Evolutionary conservation across 2,113 vertebrate species (phyloP).

Genomic region (Nibea albiflora): DNA sequence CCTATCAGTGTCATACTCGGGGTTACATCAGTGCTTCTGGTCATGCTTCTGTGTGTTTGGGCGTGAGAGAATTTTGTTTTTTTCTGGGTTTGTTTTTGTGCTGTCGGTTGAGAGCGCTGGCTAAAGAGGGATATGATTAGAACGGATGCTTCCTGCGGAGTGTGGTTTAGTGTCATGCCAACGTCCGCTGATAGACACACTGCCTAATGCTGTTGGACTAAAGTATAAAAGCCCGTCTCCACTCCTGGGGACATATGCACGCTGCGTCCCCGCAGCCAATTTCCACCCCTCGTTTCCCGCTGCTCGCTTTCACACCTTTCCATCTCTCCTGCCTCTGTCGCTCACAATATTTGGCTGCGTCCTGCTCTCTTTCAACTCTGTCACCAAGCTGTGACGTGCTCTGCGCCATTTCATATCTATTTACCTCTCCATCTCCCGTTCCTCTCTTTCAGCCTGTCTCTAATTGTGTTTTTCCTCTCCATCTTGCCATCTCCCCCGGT

Average conservation of each 20-base stretch:
- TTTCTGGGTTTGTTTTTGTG: constrained; percentile 37
- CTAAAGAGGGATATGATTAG: constrained; percentile 67
- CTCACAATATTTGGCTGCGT: constrained; percentile 58
- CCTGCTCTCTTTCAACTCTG: constrained; percentile 54
- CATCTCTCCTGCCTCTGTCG: constrained; percentile 52
- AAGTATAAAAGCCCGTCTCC: constrained; percentile 66
- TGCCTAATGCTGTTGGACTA: constrained; percentile 75
- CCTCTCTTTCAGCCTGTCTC: constrained; percentile 41
- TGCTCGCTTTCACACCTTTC: constrained; percentile 53
- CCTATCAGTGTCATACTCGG: constrained; percentile 32
- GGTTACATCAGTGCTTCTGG: background rate
- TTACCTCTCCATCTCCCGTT: constrained; percentile 45
- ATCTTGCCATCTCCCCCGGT: constrained; percentile 32
- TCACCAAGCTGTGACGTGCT: constrained; percentile 51
- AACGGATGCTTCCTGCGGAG: constrained; percentile 68
- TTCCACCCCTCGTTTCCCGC: constrained; percentile 55
- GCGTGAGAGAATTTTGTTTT: constrained; percentile 24
- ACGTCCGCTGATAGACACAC: constrained; percentile 69
- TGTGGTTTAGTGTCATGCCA: constrained; percentile 64
- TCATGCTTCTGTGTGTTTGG: constrained; percentile 14
- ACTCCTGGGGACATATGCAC: constrained; percentile 42
- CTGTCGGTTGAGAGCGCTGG: constrained; percentile 24
- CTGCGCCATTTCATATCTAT: constrained; percentile 57
- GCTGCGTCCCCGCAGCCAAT: constrained; percentile 57
- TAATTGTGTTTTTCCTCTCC: constrained; percentile 62